Percentiles rank a stretch among this genome's conserved stretches.
Conservation (phyloP, 2,888 invertebrate genomes). For the Phasia obesa region DNA sequence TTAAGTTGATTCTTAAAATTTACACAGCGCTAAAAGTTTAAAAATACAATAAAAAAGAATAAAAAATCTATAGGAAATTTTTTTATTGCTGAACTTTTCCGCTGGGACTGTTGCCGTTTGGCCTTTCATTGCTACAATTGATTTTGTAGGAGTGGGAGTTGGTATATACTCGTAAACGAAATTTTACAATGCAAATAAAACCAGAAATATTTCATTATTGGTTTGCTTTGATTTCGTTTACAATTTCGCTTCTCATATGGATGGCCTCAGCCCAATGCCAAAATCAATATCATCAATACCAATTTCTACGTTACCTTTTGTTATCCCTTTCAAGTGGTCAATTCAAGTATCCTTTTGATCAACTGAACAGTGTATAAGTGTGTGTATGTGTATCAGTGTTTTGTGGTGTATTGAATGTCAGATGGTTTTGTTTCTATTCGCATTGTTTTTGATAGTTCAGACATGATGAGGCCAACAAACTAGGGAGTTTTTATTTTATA, state of each 20-base stretch:
- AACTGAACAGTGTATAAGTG: background rate
- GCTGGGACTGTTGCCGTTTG: background rate
- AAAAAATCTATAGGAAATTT: background rate
- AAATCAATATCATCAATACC: background rate
- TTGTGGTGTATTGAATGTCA: background rate
- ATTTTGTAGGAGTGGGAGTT: constrained; percentile 10
- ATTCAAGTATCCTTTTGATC: constrained; percentile 31
- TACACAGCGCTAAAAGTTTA: background rate
- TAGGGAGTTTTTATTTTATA: background rate
- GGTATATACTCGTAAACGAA: background rate
- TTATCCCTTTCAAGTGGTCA: constrained; percentile 58
- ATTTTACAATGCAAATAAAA: constrained; percentile 29
- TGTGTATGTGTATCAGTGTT: background rate
- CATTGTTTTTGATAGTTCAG: background rate
- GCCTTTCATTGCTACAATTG: constrained; percentile 17
- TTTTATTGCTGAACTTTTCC: background rate
- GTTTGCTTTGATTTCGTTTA: constrained; percentile 17
- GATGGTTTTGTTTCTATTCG: background rate
- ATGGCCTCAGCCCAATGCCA: constrained; percentile 28
- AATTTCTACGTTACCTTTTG: constrained; percentile 30
- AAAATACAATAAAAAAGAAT: constrained; percentile 1
- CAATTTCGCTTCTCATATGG: constrained; percentile 11
- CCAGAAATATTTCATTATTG: constrained; percentile 55
- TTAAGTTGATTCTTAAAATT: constrained; percentile 9
- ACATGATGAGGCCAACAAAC: background rate